Conservation (phyloP, 2,797 vertebrate genomes). For the Tokudaia muenninki region DNA sequence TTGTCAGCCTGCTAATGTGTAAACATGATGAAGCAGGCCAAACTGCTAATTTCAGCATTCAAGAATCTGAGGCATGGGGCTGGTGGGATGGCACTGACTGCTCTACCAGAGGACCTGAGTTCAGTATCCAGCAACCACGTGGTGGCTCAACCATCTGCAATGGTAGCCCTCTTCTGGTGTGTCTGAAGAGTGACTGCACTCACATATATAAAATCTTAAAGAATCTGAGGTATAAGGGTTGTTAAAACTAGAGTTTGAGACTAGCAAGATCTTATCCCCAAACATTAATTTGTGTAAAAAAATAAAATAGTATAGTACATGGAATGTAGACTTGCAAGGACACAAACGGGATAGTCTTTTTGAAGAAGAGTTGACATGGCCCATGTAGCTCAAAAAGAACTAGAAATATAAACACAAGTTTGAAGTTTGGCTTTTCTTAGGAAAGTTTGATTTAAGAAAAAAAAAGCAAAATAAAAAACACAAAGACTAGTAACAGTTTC, state of each 20-base stretch:
- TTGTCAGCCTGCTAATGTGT: background rate
- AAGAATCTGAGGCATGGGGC: background rate
- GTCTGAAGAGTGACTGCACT: background rate
- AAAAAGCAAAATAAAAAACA: no score
- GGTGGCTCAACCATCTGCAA: background rate
- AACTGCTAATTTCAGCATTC: background rate
- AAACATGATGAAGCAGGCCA: background rate
- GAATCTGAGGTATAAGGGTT: background rate
- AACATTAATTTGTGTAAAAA: background rate
- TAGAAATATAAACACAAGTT: slow-evolving; percentile 15
- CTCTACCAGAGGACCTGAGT: background rate
- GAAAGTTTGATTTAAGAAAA: background rate
- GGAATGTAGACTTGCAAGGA: background rate
- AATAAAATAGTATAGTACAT: background rate
- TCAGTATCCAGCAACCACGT: background rate
- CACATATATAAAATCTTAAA: background rate
- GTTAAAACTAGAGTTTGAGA: background rate
- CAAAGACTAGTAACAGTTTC: background rate
- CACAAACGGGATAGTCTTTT: background rate
- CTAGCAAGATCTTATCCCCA: background rate
- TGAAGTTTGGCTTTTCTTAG: background rate
- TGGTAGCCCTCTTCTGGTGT: background rate
- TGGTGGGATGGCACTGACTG: background rate
- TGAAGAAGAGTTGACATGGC: background rate
- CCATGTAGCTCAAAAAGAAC: background rate